Percentiles rank a stretch among this genome's conserved stretches.
Conservation (phyloP, 2,113 vertebrate species). For the Oreochromis aureus region DNA sequence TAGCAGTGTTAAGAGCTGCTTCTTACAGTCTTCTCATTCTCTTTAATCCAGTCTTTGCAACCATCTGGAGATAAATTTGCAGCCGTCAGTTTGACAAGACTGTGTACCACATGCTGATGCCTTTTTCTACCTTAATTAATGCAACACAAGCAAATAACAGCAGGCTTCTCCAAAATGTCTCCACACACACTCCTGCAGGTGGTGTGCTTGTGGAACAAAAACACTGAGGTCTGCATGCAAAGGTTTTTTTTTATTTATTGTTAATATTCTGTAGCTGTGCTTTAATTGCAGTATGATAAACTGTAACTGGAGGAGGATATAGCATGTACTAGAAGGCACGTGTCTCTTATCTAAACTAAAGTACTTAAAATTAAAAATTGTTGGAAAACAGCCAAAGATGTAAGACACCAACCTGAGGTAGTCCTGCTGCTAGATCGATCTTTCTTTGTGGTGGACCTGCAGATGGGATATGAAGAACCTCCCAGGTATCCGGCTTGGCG, state of each 20-base stretch:
- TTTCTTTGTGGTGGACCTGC: conserved; percentile 37
- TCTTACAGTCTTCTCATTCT: not conserved
- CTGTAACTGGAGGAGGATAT: not conserved
- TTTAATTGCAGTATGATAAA: not conserved
- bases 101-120: not conserved
- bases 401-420: conserved; percentile 28
- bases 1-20: not conserved
- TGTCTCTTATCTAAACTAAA: not conserved
- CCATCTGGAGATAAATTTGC: not conserved
- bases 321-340: not conserved
- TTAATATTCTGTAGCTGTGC: not conserved
- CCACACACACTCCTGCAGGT: not conserved
- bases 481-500: conserved; percentile 75
- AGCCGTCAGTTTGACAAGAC: not conserved
- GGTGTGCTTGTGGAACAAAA: not conserved
- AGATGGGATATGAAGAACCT: not conserved
- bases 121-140: not conserved
- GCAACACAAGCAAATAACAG: not conserved
- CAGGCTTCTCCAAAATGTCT: not conserved
- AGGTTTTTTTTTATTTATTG: not conserved
- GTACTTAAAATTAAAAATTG: not conserved
- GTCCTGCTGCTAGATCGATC: conserved; percentile 64
- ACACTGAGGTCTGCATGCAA: not conserved
- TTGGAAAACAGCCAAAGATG: not conserved
- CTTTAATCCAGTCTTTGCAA: not conserved